Base-by-base conservation (phyloP, 2,113 vertebrate species). In the Colius striatus region DNA sequence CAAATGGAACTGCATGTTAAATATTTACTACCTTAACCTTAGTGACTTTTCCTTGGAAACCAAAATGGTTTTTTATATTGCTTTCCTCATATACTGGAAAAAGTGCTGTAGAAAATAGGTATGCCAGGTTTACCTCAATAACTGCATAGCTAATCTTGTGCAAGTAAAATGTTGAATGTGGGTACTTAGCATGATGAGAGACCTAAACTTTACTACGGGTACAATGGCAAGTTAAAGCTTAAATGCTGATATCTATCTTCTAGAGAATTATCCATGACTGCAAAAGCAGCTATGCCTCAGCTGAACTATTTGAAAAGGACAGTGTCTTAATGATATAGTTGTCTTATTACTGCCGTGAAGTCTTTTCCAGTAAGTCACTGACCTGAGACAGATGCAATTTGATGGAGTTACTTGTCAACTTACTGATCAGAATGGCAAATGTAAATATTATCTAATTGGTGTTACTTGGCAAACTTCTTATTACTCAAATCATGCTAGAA, bases 1-100 rank as follows among this genome's bases (percentile, higher is more conserved):
- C 55, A 86, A 45, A 87, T 71, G 43, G 75, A 92, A 95, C 70
- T 47, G 41, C 81, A 85, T 73, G 27, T 94, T 95, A 96, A 95
- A 93, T 92, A 94, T 91, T 93, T 93, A 92, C 68, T 78, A 50
- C 50, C 30, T 41, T 41, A 79, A 50, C 50, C 30, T 41, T 41
- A 79, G 48, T 4, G 3, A 22, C 30, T 95, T 90, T 34, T 92
- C 53, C 29, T 53, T 81, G 67, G 66, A 82, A 81, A 77, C 22
- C 50, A 75, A 61, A 72, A 75, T 1, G 1, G 1, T 26, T 90
- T 92, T 91, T 78, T 27, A 30, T 91, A 13, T 32, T 67, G 16
- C 73, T 76, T 91, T 80, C 29, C 16, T 32, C 27, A 84, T 76
- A 65, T 78, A 36, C 26, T 63, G n/a, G 53, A 29, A 86, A 54